Evolutionary conservation across 2,888 invertebrate genomes (phyloP), one percentile per base, ranked within the genome.

Genomic region (Ennomos erosarius): DNA sequence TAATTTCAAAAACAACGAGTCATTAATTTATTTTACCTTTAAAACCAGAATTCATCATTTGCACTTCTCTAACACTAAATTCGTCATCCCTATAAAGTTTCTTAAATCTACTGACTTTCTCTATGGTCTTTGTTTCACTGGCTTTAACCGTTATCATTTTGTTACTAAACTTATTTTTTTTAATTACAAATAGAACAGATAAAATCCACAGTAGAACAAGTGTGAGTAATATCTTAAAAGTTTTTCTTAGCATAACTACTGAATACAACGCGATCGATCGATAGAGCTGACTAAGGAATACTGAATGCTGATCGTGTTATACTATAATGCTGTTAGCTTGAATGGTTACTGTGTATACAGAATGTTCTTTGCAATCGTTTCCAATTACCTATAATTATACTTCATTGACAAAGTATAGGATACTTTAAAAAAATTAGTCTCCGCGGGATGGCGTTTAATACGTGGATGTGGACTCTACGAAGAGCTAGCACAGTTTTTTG

Each of bases 181-280:
- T 75, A 1, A 75, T 44, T 12, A 85, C 71, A 1, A 78, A 74
- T 10, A 82, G 40, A 26, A 82, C 60, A 0, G 81, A 77, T 9
- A 81, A 72, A 5, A 77, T 9, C 85, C 84, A 87, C 55, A 85
- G 69, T 0, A 74, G 11, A 5, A 75, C 46, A 1, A 81, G 10
- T 0, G 79, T n/a, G 5, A 54, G 26, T 6, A 85, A 64, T 35
- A 71, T 10, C 42, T 75, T 73, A 0, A 71, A 0, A 5, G 64
- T 36, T 45, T 65, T 75, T 38, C 49, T 67, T 0, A 72, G 49
- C 67, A 74, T 68, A 34, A 13, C 62, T 12, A 12, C 36, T 12
- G 38, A 39, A 46, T 10, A 16, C 33, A 38, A 26, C 37, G 40
- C 57, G 38, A 49, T 54, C 39, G 10, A 42, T 47, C n/a, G 8